Base-by-base conservation (phyloP, 2,888 invertebrate species). In the Argyresthia goedartella region DNA sequence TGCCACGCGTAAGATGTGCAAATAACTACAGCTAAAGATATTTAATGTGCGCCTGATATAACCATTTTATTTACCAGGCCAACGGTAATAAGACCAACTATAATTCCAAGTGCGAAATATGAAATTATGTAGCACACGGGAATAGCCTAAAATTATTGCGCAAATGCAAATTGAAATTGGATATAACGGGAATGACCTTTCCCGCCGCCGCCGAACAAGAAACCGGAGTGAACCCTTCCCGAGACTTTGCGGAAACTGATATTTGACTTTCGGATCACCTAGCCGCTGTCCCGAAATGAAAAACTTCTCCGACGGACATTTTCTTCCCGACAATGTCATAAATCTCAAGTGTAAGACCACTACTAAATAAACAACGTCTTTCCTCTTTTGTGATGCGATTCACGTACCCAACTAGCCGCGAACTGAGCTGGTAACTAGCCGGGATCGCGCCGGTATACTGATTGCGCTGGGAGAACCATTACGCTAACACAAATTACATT, bases 211-310 rank as follows among this genome's bases (percentile, higher is more conserved):
- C 25, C 25, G 25, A 25, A 25, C 25, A 4, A 25, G 25, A 25
- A 25, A 25, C 25, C 25, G 25, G 6, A 25, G 25, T 14, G 50
- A 50, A 14, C 50, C 50, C 44, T 50, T 50, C 44, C 14, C 7
- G 42, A 50, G 33, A 25, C 16, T 15, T 34, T 9, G 4, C 42
- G 47, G 8, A 33, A 41, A 45, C 47, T 33, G 52, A 52, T 42
- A 46, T 46, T 51, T 51, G 51, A 51, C 51, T 51, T 51, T 11
- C 34, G 33, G 42, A 46, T 45, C 52, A 47, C 48, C 52, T 39
- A 41, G 8, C 25, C 11, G 25, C 11, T 13, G 39, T 25, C 8
- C 39, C 36, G 10, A n/a, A 34, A 46, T 39, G 14, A 34, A 16
- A 48, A 47, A 52, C 34, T 10, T 46, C 45, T 46, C 39, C n/a